Evolutionary conservation across 1,140 invertebrate genomes (phyloP).

Genomic region (Hycleus cichorii): DNA sequence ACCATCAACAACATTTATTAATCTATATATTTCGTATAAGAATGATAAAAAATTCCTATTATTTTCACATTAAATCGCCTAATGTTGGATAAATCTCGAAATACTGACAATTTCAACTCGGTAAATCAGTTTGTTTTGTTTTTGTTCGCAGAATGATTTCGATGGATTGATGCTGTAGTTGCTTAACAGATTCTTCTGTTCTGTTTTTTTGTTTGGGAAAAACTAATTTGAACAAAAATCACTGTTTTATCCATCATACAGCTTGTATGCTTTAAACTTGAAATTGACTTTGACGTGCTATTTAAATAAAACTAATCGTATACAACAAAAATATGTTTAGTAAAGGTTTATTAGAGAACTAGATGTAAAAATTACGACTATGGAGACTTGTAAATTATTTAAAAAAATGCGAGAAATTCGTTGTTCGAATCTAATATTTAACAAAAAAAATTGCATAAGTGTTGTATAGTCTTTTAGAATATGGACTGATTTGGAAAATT

Average conservation of each 20-base stretch:
- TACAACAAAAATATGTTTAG: constrained; percentile 2
- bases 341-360: constrained; percentile 8
- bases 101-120: too few relatives aligned
- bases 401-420: constrained; percentile 10
- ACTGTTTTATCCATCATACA: constrained; percentile 14
- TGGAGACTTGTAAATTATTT: constrained; percentile 2
- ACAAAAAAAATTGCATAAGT: constrained; percentile 2
- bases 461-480: constrained; percentile 15
- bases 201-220: background rate
- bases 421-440: constrained; percentile 5
- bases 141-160: constrained; percentile 6
- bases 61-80: too few relatives aligned
- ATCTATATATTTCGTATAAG: too few relatives aligned
- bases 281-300: constrained; percentile 14
- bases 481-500: constrained; percentile 11
- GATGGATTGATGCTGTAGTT: constrained; percentile 12
- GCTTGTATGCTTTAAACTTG: constrained; percentile 13
- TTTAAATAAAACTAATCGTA: constrained; percentile 7
- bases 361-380: constrained; percentile 10
- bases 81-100: too few relatives aligned
- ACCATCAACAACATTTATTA: too few relatives aligned
- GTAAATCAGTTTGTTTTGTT: too few relatives aligned
- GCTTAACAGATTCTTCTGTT: background rate
- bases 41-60: too few relatives aligned
- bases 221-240: background rate